A percentile compares a stretch with the other conserved stretches of the same genome.
Conservation (phyloP, 2,113 vertebrate genomes). For the Apeltes quadracus region DNA sequence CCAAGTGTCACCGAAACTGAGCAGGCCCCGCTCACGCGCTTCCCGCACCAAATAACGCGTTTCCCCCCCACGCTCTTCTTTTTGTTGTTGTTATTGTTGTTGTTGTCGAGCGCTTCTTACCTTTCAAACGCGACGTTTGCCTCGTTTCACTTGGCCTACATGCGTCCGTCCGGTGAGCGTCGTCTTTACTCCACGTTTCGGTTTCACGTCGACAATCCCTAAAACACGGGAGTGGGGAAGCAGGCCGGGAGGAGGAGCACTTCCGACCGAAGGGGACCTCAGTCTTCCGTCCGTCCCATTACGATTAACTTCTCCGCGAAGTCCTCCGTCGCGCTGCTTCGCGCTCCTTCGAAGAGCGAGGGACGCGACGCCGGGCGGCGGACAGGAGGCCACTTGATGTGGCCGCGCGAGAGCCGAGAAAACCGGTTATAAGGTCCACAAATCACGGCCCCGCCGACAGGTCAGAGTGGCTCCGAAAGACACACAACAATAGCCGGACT, state of each 20-base stretch:
- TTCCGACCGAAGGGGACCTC: conserved; percentile 59
- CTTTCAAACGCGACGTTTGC: conserved; percentile 61
- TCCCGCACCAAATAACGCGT: conserved; percentile 18
- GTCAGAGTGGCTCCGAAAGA: conserved; percentile 49
- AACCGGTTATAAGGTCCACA: conserved; percentile 36
- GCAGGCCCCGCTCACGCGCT: conserved; percentile 50
- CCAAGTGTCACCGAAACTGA: conserved; percentile 33
- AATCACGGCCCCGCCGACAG: conserved; percentile 43
- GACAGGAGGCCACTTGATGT: conserved; percentile 34
- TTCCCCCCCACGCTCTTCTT: not conserved
- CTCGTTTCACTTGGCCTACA: conserved; percentile 67
- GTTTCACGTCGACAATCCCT: conserved; percentile 28
- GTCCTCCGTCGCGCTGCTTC: conserved; percentile 42
- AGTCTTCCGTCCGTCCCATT: conserved; percentile 73
- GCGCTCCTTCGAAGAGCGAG: conserved; percentile 8
- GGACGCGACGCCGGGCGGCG: not conserved
- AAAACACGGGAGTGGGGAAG: conserved; percentile 32
- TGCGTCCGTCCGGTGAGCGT: conserved; percentile 73
- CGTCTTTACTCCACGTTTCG: not conserved
- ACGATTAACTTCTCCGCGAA: conserved; percentile 63
- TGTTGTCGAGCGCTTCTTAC: conserved; percentile 48
- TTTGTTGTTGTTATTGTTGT: too few relatives aligned
- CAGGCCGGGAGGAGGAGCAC: conserved; percentile 21
- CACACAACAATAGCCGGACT: conserved; percentile 72
- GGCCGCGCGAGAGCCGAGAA: not conserved